Evolutionary conservation across 2,797 vertebrate species (phyloP).

Genomic region (Platyrinchus mystaceus): DNA sequence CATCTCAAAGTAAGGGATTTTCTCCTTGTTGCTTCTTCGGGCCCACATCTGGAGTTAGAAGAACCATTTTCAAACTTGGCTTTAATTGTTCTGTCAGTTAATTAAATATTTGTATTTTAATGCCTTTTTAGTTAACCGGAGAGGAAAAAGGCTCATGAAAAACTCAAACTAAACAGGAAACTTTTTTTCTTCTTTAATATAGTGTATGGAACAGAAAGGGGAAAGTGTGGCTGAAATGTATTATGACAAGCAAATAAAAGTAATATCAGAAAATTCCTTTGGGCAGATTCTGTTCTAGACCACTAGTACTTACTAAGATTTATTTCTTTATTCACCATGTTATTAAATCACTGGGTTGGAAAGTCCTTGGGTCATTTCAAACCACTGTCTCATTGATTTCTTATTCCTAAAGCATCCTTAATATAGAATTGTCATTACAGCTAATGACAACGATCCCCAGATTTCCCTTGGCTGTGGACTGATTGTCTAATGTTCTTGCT

Average conservation of each 20-base stretch:
- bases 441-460: background rate
- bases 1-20: background rate
- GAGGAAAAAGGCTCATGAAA: background rate
- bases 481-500: background rate
- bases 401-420: constrained; percentile 8
- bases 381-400: constrained; percentile 40
- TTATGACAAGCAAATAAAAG: constrained; percentile 37
- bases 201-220: background rate
- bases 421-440: background rate
- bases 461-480: background rate
- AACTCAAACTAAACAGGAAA: background rate
- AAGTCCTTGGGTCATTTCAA: constrained; percentile 61
- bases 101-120: constrained; percentile 47
- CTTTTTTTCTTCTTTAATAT: background rate
- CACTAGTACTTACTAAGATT: constrained; percentile 54
- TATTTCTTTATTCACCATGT: background rate
- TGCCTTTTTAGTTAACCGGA: background rate
- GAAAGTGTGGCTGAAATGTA: background rate
- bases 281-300: constrained; percentile 43
- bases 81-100: constrained; percentile 10
- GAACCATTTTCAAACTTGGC: background rate
- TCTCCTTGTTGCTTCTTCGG: background rate
- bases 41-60: background rate
- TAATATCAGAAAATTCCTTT: constrained; percentile 51
- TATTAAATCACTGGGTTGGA: constrained; percentile 58